Evolutionary conservation across 37 sponge, comb jelly and placozoan genomes (phyloP).

Genomic region (Dysidea cf. avara): DNA sequence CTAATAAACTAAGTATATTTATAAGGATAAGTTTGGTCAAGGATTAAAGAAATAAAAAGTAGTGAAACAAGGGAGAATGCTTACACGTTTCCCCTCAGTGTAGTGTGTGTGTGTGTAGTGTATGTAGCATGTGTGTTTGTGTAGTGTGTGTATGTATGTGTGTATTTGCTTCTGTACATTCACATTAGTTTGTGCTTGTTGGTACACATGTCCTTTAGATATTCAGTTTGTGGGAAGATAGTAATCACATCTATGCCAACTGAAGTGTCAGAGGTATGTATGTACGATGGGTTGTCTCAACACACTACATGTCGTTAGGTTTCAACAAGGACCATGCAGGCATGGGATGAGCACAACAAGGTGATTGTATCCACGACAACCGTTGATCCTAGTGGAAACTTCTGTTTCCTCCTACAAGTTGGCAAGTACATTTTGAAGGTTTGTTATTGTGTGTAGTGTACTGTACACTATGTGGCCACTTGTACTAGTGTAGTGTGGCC

Average conservation of each 20-base stretch:
- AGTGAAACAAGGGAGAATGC: too few relatives aligned
- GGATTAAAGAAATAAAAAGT: too few relatives aligned
- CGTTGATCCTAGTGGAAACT: conserved; percentile 30
- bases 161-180: too few relatives aligned
- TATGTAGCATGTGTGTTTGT: too few relatives aligned
- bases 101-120: too few relatives aligned
- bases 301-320: not conserved
- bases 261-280: conserved; percentile 6
- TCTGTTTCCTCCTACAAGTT: conserved; percentile 55
- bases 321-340: not conserved
- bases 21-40: too few relatives aligned
- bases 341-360: not conserved
- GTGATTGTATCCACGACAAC: conserved; percentile 8
- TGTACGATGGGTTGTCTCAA: not conserved
- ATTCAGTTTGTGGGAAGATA: conserved; percentile 48
- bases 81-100: too few relatives aligned
- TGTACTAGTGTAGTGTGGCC: too few relatives aligned
- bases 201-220: too few relatives aligned
- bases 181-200: too few relatives aligned
- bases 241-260: conserved; percentile 5
- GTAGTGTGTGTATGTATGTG: conserved; percentile 13
- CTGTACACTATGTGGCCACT: too few relatives aligned
- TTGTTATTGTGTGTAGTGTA: not conserved
- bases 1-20: too few relatives aligned
- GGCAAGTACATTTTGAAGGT: conserved; percentile 64